Base-by-base conservation (phyloP, 2,113 vertebrate genomes). In the Plotosus lineatus region DNA sequence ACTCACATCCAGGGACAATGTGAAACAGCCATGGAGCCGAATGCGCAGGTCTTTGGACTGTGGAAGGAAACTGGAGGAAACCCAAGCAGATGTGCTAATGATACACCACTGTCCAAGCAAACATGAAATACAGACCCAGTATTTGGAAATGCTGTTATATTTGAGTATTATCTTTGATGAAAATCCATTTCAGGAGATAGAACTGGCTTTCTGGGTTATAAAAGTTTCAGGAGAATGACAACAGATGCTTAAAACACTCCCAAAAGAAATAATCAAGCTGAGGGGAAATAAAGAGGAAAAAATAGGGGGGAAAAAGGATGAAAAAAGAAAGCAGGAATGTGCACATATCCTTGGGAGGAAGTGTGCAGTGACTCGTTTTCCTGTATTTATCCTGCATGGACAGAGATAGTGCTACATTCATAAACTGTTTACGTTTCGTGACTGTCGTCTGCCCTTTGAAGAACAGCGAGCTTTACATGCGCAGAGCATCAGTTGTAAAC, bases 371-470 rank as follows among this genome's bases (percentile, higher is more conserved):
- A 85, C 65, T 85, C 26, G 36, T 79, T 79, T 87, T 85, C 86
- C 86, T 85, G 86, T 87, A 83, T 87, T 87, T 87, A 87, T 78
- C 75, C 83, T 85, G 81, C 60, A 78, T 75, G 58, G 69, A 79
- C 63, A 77, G 63, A 87, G 83, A 85, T 85, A 85, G 86, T 85
- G 86, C 84, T 79, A 77, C 60, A 82, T 75, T 75, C 68, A 55
- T 85, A 85, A 85, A 87, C 86, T 78, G 86, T 87, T 85, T 83
- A 85, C 42, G n/a, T 55, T 78, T 76, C 28, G 42, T 53, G 48
- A 78, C 81, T 78, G 75, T 83, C 46, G 63, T 82, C 78, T 77
- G 19, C 60, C 48, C 51, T 75, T 48, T 76, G 53, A 83, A 79
- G 83, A 85, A 83, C 58, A 69, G 76, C 42, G 73, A 82, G 79